Conservation (phyloP, 2,797 vertebrate genomes). For the Scolopax rusticola region DNA sequence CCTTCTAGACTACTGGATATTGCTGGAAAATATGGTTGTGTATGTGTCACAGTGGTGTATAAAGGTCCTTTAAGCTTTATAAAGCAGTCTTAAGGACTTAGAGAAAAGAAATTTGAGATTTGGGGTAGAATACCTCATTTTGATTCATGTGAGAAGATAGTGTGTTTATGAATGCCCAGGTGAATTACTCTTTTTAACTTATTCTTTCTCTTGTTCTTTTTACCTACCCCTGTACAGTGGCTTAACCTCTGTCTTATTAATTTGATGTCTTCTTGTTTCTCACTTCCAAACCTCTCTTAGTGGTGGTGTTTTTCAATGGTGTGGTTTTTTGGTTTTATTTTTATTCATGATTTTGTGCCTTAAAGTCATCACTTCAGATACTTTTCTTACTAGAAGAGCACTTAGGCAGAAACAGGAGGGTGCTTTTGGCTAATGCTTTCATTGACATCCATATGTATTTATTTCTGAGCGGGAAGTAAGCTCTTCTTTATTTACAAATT, state of each 20-base stretch:
- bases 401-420: not conserved
- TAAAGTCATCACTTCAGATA: not conserved
- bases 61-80: not conserved
- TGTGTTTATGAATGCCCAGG: not conserved
- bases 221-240: not conserved
- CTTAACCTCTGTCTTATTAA: not conserved
- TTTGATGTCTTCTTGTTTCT: not conserved
- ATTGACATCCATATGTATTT: not conserved
- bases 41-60: accelerated
- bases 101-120: not conserved
- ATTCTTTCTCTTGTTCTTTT: not conserved
- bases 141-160: not conserved
- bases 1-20: not conserved
- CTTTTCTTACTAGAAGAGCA: not conserved
- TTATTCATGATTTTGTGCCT: not conserved
- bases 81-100: not conserved
- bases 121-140: not conserved
- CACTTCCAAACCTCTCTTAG: not conserved
- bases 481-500: not conserved
- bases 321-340: not conserved
- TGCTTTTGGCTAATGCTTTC: not conserved
- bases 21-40: not conserved
- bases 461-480: not conserved
- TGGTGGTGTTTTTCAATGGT: not conserved
- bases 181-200: not conserved